These are phyloP conservation scores for Hyaena hyaena DNA, from an alignment of 2,113 vertebrate species.

Conservation along the genomic window DNA sequence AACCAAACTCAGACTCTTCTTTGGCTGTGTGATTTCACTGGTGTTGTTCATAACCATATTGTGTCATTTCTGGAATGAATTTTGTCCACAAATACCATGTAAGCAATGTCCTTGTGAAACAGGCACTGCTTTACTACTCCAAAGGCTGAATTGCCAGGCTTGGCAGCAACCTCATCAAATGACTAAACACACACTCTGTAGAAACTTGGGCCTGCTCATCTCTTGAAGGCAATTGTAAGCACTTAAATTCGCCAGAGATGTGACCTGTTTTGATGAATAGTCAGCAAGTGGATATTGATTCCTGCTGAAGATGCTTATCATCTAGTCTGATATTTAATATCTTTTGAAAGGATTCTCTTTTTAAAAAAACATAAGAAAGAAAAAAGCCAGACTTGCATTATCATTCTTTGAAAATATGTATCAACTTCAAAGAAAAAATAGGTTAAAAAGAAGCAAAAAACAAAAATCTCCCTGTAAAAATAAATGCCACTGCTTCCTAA, in stretches of 20 bases:
- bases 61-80: slow-evolving; percentile 10
- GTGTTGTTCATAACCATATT: not conserved
- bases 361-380: not conserved
- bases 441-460: not conserved
- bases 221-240: not conserved
- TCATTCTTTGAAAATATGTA: slow-evolving; percentile 33
- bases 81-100: not conserved
- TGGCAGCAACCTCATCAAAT: not conserved
- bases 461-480: not conserved
- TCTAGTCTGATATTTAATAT: slow-evolving; percentile 36
- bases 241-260: slow-evolving; percentile 1
- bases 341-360: not conserved
- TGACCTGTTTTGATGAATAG: not conserved
- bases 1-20: not conserved
- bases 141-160: not conserved
- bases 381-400: not conserved
- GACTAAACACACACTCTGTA: not conserved
- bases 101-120: slow-evolving; percentile 4
- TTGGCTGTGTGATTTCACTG: not conserved
- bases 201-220: not conserved
- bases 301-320: not conserved
- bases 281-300: slow-evolving; percentile 16
- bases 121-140: not conserved
- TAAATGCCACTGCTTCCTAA: not conserved
- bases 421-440: not conserved